Percentiles rank a stretch among this genome's conserved stretches.
These are phyloP conservation scores for Molossus molossus DNA, from an alignment of 2,797 vertebrate species.

Conservation along the genomic window DNA sequence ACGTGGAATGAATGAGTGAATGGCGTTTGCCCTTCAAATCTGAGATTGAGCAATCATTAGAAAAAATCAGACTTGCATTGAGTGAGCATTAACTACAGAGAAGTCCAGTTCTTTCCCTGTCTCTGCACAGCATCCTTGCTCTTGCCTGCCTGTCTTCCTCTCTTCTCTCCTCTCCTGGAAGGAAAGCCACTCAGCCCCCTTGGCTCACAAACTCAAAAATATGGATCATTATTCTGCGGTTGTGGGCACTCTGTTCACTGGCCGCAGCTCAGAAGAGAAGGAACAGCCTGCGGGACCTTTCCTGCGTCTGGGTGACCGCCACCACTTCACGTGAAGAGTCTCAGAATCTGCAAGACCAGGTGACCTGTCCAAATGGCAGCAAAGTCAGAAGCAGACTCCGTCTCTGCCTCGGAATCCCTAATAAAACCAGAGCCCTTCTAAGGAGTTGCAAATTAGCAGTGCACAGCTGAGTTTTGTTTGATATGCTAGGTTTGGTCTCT, in stretches of 20 bases:
- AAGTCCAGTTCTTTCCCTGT: not conserved
- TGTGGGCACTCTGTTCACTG: not conserved
- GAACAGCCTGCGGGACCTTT: not conserved
- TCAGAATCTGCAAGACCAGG: not conserved
- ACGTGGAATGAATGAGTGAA: not conserved
- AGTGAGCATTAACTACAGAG: not conserved
- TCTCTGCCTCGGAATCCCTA: not conserved
- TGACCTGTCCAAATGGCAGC: not conserved
- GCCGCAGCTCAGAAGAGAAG: not conserved
- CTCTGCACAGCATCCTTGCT: not conserved
- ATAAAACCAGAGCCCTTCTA: not conserved
- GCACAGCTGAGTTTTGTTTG: not conserved
- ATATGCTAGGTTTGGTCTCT: not conserved
- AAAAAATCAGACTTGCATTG: not conserved
- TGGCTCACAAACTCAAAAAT: not conserved
- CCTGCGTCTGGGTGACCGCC: not conserved
- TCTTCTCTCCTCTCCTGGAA: not conserved
- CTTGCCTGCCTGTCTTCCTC: not conserved
- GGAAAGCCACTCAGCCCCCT: not conserved
- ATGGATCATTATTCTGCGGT: not conserved
- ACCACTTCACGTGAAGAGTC: not conserved
- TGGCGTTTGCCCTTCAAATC: not conserved
- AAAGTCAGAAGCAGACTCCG: not conserved
- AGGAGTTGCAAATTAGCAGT: not conserved
- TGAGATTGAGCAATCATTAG: not conserved